phyloP scores from a whole-genome alignment of 2,113 vertebrate genomes.

The Ochotona curzoniae region DNA sequence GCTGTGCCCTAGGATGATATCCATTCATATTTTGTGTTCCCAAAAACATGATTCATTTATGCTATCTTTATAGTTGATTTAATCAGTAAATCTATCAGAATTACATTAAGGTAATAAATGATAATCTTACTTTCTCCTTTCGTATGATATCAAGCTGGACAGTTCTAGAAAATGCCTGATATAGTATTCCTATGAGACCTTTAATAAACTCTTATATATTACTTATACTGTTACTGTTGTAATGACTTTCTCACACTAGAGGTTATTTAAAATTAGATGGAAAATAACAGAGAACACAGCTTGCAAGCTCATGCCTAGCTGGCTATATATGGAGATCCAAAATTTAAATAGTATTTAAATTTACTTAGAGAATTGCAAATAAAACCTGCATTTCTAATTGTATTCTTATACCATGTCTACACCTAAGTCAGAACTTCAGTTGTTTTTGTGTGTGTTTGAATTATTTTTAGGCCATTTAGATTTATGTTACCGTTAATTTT shows the following conservation, averaged over 20 bases:
- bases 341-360: conserved; percentile 28
- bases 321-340: not conserved
- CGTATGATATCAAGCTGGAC: conserved; percentile 23
- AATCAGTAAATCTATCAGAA: not conserved
- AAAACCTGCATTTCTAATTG: conserved; percentile 23
- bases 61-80: not conserved
- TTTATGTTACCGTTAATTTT: too few species aligned
- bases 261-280: conserved; percentile 22
- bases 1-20: not conserved
- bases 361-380: conserved; percentile 24
- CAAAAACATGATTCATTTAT: conserved; percentile 17
- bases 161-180: conserved; percentile 3
- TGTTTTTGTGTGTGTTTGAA: not conserved
- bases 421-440: not conserved
- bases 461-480: too few species aligned
- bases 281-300: conserved; percentile 6
- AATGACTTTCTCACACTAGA: not conserved
- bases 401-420: not conserved
- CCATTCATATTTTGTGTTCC: conserved; percentile 54
- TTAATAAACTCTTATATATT: not conserved
- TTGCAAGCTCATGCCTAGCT: conserved; percentile 17
- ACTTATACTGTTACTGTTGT: not conserved
- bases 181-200: conserved; percentile 1
- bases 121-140: not conserved
- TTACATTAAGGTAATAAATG: not conserved